These are phyloP conservation scores for Mus minutoides DNA, from an alignment of 2,797 vertebrate species.

Conservation along the genomic window DNA sequence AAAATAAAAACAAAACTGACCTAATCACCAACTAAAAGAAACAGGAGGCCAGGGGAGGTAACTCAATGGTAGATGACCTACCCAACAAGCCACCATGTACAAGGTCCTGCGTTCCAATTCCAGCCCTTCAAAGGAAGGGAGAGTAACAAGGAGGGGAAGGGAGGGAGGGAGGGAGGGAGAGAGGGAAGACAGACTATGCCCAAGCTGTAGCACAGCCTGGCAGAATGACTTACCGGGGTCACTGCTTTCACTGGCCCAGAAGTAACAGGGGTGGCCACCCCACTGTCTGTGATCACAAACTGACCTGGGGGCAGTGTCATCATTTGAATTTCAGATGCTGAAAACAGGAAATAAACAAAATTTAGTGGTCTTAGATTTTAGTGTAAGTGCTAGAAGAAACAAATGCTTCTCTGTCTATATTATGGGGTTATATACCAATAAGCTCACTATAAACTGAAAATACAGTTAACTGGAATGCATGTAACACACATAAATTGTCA, in stretches of 20 bases:
- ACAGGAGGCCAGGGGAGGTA: not conserved
- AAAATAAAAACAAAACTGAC: slow-evolving; percentile 12
- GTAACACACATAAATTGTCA: not conserved
- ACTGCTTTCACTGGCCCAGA: slow-evolving; percentile 96
- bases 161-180: fast-evolving
- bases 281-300: slow-evolving; percentile 96
- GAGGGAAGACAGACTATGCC: not conserved
- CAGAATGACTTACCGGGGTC: slow-evolving; percentile 84
- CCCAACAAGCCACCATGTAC: not conserved
- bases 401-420: not conserved
- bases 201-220: not conserved
- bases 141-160: fast-evolving
- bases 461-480: not conserved
- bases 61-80: not conserved
- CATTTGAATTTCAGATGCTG: slow-evolving; percentile 99
- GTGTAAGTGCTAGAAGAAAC: slow-evolving; percentile 1
- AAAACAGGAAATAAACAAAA: slow-evolving; percentile 61
- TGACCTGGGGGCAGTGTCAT: slow-evolving; percentile 97
- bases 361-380: slow-evolving; percentile 46
- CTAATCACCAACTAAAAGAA: slow-evolving; percentile 5
- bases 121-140: not conserved
- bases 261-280: slow-evolving; percentile 92
- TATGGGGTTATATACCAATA: not conserved
- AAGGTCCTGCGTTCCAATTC: not conserved
- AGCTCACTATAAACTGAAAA: not conserved